Conservation (phyloP, 2,888 invertebrate genomes). For the Autographa gamma region DNA sequence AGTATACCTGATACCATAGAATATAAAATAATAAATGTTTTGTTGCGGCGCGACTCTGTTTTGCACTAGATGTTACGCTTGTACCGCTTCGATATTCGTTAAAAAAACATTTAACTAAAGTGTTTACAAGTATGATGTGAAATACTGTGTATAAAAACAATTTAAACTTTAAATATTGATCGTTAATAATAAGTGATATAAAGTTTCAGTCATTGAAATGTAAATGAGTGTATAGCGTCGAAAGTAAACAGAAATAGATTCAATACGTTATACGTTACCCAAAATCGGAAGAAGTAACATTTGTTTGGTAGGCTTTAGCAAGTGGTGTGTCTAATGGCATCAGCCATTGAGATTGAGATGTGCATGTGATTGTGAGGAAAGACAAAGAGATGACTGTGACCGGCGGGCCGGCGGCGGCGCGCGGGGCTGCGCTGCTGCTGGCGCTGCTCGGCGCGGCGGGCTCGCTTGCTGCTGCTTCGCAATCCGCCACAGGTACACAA, state of each 20-base stretch:
- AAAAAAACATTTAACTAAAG: slow-evolving; percentile 8
- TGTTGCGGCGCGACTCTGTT: slow-evolving; percentile 19
- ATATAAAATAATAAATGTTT: no score
- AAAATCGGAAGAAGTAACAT: background rate
- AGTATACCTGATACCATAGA: no score
- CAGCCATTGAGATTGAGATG: slow-evolving; percentile 15
- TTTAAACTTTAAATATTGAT: background rate
- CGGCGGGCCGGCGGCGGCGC: slow-evolving; percentile 36
- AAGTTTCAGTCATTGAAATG: slow-evolving; percentile 32
- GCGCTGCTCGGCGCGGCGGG: slow-evolving; percentile 33
- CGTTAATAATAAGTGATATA: slow-evolving; percentile 23
- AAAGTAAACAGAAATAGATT: slow-evolving; percentile 53
- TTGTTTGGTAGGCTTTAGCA: background rate
- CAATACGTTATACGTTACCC: slow-evolving; percentile 14
- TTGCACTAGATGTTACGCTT: slow-evolving; percentile 23
- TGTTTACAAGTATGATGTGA: slow-evolving; percentile 17
- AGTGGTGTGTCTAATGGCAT: slow-evolving; percentile 15
- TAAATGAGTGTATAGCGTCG: slow-evolving; percentile 34
- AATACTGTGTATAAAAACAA: background rate
- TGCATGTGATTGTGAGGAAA: slow-evolving; percentile 32
- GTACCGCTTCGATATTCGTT: slow-evolving; percentile 11
- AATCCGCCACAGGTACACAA: slow-evolving; percentile 31
- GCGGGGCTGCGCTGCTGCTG: slow-evolving; percentile 46
- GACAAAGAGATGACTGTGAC: slow-evolving; percentile 46
- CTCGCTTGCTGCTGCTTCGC: slow-evolving; percentile 17